Percentiles rank a stretch among this genome's conserved stretches.
phyloP scores from a whole-genome alignment of 2,113 vertebrate genomes.

The Edolisoma coerulescens region DNA sequence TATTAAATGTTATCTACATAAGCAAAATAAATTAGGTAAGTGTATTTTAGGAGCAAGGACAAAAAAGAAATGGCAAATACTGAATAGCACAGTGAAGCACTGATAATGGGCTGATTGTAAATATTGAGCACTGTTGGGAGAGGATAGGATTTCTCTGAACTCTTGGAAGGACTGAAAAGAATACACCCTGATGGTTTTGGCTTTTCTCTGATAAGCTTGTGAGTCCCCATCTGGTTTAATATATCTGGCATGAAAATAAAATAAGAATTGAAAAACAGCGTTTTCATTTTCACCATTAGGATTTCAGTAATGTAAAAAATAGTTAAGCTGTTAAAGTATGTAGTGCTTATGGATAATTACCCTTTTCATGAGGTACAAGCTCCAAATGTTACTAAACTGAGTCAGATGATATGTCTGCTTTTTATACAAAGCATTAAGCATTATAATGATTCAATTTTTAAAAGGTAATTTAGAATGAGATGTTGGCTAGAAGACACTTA shows the following conservation, averaged over 20 bases:
- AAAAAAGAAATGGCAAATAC: not conserved
- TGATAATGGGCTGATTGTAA: not conserved
- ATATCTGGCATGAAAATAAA: not conserved
- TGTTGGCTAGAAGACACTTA: not conserved
- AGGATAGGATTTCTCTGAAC: not conserved
- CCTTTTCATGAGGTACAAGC: not conserved
- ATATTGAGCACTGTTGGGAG: not conserved
- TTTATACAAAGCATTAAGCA: not conserved
- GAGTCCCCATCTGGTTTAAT: accelerated
- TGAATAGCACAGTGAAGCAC: not conserved
- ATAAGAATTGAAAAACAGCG: not conserved
- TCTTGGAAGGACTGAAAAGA: not conserved
- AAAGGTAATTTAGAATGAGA: not conserved
- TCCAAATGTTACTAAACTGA: not conserved
- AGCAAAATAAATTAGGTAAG: not conserved
- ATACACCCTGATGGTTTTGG: not conserved
- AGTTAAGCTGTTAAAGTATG: not conserved
- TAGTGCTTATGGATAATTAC: accelerated
- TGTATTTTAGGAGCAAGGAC: not conserved
- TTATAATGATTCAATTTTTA: not conserved
- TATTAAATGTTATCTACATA: not conserved
- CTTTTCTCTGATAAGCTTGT: not conserved
- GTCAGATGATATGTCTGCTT: not conserved
- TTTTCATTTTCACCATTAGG: not conserved
- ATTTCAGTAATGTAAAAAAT: not conserved